Conservation (phyloP, 2,113 vertebrate species). For the Riparia riparia region DNA sequence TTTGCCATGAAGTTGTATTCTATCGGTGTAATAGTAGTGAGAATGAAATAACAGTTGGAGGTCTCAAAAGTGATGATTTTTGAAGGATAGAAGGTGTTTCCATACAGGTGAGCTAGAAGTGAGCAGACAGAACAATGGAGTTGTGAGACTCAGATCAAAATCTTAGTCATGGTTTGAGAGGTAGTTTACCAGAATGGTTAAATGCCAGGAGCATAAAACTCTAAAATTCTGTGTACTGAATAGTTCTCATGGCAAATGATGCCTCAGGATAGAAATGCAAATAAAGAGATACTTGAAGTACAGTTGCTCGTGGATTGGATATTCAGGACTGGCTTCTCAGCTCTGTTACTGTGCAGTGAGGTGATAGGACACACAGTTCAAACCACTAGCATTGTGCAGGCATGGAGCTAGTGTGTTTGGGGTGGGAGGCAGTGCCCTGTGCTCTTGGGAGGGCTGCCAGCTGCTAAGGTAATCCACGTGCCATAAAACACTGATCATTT, state of each 20-base stretch:
- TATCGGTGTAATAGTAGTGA: background rate
- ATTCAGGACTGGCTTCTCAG: background rate
- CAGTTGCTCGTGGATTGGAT: background rate
- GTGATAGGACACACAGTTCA: background rate
- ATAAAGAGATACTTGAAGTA: background rate
- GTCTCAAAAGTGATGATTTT: background rate
- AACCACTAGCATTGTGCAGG: background rate
- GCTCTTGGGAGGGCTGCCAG: background rate
- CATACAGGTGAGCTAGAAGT: background rate
- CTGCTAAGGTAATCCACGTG: background rate
- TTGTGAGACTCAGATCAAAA: background rate
- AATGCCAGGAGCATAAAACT: background rate
- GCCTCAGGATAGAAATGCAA: slow-evolving; percentile 11
- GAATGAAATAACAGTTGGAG: background rate
- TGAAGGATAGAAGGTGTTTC: background rate
- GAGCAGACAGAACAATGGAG: background rate
- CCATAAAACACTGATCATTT: background rate
- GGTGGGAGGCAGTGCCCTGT: background rate
- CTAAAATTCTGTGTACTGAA: background rate
- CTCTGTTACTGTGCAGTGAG: background rate
- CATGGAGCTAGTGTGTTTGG: background rate
- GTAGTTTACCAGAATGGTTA: background rate
- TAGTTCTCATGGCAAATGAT: background rate
- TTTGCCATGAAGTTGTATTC: background rate
- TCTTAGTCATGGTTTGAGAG: background rate